A percentile compares a stretch with the other conserved stretches of the same genome.
These are phyloP conservation scores for Staurois parvus DNA, from an alignment of 2,797 vertebrate genomes.

Conservation along the genomic window DNA sequence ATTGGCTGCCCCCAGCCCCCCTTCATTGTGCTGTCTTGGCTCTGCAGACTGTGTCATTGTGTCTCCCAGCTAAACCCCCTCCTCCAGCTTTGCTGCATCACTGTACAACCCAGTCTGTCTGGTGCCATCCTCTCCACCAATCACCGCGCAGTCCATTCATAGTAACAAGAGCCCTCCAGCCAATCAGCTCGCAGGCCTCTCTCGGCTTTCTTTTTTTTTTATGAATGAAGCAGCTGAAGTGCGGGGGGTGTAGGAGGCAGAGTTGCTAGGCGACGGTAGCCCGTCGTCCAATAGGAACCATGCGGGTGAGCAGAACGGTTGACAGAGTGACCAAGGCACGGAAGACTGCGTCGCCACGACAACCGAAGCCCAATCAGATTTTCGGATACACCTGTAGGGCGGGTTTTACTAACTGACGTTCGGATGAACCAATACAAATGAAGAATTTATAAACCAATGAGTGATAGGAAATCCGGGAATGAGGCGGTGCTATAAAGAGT, in stretches of 20 bases:
- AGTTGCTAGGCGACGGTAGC: constrained; percentile 40
- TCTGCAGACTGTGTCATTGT: too few relatives aligned
- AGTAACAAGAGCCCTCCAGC: constrained; percentile 39
- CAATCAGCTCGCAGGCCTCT: not conserved
- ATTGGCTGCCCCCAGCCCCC: too few relatives aligned
- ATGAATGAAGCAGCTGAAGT: constrained; percentile 41
- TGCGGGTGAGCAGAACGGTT: not conserved
- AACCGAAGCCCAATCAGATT: constrained; percentile 28
- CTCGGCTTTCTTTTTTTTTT: constrained; percentile 12
- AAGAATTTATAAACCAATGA: not conserved
- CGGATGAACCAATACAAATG: not conserved
- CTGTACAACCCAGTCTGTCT: constrained; percentile 3
- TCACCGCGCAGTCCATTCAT: constrained; percentile 42
- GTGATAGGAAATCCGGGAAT: not conserved
- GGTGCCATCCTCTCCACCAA: constrained; percentile 42
- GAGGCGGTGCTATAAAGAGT: not conserved
- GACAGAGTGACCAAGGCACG: not conserved
- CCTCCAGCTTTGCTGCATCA: not conserved
- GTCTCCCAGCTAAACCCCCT: not conserved
- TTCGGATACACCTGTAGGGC: not conserved
- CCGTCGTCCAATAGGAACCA: constrained; percentile 17
- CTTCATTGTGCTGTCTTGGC: too few relatives aligned
- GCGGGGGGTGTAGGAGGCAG: constrained; percentile 22
- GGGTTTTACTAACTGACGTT: not conserved
- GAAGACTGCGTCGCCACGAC: not conserved